phyloP scores from a whole-genome alignment of 1,140 invertebrate genomes.

The Monomorium pharaonis region DNA sequence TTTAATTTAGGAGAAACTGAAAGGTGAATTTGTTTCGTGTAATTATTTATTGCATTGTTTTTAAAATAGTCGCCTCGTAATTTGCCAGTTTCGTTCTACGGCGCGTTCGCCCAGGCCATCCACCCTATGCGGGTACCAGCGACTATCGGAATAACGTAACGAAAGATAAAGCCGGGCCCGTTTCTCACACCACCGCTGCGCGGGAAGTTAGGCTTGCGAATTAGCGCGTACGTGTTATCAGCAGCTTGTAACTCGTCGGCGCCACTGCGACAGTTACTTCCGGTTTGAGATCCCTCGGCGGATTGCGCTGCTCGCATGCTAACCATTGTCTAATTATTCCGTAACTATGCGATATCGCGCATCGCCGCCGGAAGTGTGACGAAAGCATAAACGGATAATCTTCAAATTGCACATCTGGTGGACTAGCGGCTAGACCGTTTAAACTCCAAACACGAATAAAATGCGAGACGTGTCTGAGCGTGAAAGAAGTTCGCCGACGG shows the following conservation, averaged over 20 bases:
- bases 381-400: constrained; percentile 9
- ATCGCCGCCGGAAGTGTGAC: background rate
- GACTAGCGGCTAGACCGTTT: no score
- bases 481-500: constrained; percentile 44
- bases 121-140: constrained; percentile 46
- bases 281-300: constrained; percentile 21
- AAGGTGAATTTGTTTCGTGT: background rate
- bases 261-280: constrained; percentile 35
- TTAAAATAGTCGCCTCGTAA: background rate
- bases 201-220: background rate
- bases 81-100: background rate
- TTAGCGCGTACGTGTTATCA: constrained; percentile 34
- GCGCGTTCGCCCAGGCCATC: background rate
- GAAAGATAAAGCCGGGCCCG: constrained; percentile 36
- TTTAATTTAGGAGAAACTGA: background rate
- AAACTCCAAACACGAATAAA: background rate
- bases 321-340: constrained; percentile 42
- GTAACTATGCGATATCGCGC: background rate
- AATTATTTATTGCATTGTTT: background rate
- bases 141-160: constrained; percentile 36
- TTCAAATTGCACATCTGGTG: constrained; percentile 6
- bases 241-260: constrained; percentile 8
- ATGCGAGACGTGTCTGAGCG: constrained; percentile 3
- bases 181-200: constrained; percentile 23
- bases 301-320: background rate